Evolutionary conservation across 2,888 invertebrate species (phyloP).

Genomic region (Endomychus coccineus): DNA sequence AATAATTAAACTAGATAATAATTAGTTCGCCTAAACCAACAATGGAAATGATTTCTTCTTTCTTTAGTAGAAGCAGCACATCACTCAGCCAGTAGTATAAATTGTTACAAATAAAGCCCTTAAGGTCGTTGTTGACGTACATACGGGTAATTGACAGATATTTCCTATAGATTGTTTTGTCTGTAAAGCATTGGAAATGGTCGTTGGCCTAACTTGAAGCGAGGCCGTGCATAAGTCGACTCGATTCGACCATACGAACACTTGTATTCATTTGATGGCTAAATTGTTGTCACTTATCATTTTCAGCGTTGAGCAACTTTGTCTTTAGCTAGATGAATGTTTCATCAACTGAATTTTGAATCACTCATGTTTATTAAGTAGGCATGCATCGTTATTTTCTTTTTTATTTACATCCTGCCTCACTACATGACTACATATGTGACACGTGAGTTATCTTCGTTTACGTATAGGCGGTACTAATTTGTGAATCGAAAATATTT

Average conservation of each 20-base stretch:
- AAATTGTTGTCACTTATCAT: too few relatives aligned
- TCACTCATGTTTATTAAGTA: background rate
- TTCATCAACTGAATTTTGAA: conserved; percentile 1
- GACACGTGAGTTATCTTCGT: too few relatives aligned
- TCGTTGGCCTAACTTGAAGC: conserved; percentile 1
- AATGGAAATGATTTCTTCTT: too few relatives aligned
- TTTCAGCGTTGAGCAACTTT: background rate
- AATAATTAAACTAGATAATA: too few relatives aligned
- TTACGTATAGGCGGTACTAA: too few relatives aligned
- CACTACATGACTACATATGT: too few relatives aligned
- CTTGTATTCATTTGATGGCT: too few relatives aligned
- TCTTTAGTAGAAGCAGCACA: too few relatives aligned
- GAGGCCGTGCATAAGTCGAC: background rate
- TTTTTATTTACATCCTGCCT: too few relatives aligned
- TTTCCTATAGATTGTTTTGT: conserved; percentile 4
- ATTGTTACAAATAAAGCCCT: background rate
- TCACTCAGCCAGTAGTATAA: too few relatives aligned
- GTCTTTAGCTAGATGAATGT: background rate
- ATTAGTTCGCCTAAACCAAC: too few relatives aligned
- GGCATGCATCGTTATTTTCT: conserved; percentile 1
- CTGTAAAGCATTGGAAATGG: conserved; percentile 3
- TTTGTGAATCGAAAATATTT: too few relatives aligned
- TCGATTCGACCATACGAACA: background rate
- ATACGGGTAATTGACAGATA: conserved; percentile 1
- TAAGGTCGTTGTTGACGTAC: background rate